Conservation (phyloP, 2,888 invertebrate species). For the Slavum lentiscoides region DNA sequence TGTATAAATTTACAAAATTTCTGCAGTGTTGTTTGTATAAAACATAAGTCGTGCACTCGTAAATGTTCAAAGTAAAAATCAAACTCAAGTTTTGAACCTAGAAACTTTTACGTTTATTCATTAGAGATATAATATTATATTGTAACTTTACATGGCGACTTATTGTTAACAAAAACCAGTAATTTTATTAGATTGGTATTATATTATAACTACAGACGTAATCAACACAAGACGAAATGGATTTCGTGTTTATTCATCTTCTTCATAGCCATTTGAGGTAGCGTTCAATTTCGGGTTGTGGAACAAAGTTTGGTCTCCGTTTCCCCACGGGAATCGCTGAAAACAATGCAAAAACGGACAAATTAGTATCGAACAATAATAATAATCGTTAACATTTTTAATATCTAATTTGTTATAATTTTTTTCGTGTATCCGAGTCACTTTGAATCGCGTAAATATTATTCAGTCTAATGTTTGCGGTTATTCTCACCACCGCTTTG, state of each 20-base stretch:
- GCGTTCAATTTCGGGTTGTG: conserved; percentile 82
- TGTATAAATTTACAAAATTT: not conserved
- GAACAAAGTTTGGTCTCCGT: conserved; percentile 84
- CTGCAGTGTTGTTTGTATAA: not conserved
- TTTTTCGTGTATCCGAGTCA: too few relatives aligned
- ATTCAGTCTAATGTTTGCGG: too few relatives aligned
- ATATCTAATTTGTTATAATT: too few relatives aligned
- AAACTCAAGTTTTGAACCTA: conserved; percentile 1
- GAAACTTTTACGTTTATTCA: conserved; percentile 21
- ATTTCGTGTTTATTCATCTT: conserved; percentile 57
- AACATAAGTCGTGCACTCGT: too few relatives aligned
- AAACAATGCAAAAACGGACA: not conserved
- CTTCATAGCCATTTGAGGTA: conserved; percentile 81
- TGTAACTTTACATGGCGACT: not conserved
- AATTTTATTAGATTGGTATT: conserved; percentile 14
- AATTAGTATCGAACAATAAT: not conserved
- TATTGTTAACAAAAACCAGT: not conserved
- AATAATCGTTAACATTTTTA: too few relatives aligned
- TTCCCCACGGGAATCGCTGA: conserved; percentile 91
- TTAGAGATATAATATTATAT: not conserved
- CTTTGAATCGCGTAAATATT: too few relatives aligned
- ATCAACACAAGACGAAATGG: not conserved
- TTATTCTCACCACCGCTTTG: too few relatives aligned
- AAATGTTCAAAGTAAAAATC: not conserved
- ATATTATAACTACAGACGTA: conserved; percentile 22